A percentile compares a stretch with the other conserved stretches of the same genome.
phyloP scores from a whole-genome alignment of 2,113 vertebrate genomes.

The Trachemys scripta region DNA sequence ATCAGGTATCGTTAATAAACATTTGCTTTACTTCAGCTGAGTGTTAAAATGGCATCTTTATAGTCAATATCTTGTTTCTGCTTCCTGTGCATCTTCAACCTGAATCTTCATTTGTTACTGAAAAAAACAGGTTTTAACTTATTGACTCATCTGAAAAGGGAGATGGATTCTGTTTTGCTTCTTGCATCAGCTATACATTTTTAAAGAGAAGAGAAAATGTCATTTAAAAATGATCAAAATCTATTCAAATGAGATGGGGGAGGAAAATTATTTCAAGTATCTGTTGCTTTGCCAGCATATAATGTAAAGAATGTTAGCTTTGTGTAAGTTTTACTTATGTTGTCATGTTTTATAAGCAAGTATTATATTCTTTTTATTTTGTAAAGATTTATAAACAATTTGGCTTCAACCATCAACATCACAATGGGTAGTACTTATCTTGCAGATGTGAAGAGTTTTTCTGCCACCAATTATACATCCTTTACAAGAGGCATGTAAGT shows the following conservation, averaged over 20 bases:
- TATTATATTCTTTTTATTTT: constrained; percentile 2
- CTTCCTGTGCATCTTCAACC: not conserved
- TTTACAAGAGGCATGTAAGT: constrained; percentile 84
- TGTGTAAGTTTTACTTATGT: not conserved
- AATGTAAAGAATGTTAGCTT: not conserved
- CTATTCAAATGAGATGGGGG: not conserved
- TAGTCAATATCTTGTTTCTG: not conserved
- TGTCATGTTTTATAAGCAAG: not conserved
- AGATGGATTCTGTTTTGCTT: not conserved
- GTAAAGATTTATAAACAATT: constrained; percentile 89
- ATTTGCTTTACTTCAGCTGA: not conserved
- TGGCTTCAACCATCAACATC: constrained; percentile 52
- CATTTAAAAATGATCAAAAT: not conserved
- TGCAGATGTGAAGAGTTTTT: constrained; percentile 21
- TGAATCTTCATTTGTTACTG: not conserved
- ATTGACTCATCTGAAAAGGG: not conserved
- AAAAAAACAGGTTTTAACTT: not conserved
- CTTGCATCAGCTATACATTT: not conserved
- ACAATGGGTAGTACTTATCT: constrained; percentile 6
- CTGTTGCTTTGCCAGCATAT: not conserved
- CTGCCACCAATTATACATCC: constrained; percentile 74
- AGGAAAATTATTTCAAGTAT: not conserved
- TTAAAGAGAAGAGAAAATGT: not conserved
- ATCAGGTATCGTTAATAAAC: constrained; percentile 82
- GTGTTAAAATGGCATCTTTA: not conserved